Evolutionary conservation across 2,113 vertebrate species (phyloP).

Genomic region (Anas platyrhynchos): DNA sequence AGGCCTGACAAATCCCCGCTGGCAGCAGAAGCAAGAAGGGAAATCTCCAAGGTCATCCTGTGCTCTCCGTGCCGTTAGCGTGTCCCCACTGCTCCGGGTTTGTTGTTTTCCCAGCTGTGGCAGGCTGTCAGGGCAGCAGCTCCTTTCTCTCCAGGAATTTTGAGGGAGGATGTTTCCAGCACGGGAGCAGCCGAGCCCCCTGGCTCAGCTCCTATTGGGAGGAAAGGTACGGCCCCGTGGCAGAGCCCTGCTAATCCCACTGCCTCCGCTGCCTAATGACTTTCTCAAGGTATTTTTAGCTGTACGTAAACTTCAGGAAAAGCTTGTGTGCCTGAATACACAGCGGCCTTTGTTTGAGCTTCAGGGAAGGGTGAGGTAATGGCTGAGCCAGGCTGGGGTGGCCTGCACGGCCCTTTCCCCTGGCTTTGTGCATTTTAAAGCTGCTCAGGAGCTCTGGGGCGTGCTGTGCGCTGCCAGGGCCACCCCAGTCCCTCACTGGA

Average conservation of each 20-base stretch:
- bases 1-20: neutral
- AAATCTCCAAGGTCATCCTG: neutral
- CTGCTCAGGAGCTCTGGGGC: neutral
- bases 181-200: accelerated
- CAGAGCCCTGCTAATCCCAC: neutral
- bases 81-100: neutral
- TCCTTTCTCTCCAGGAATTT: neutral
- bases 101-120: neutral
- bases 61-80: accelerated
- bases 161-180: neutral
- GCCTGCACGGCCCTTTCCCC: neutral
- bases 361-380: neutral
- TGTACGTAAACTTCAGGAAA: conserved; percentile 20
- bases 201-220: neutral
- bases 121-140: neutral
- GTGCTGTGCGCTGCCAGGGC: neutral
- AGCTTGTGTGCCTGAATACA: neutral
- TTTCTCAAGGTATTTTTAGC: conserved; percentile 68
- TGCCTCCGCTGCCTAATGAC: neutral
- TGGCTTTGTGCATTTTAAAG: accelerated
- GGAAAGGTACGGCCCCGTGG: neutral
- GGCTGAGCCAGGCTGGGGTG: accelerated
- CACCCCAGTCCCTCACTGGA: neutral
- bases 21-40: neutral
- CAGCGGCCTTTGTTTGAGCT: conserved; percentile 53